Percentiles rank a stretch among this genome's conserved stretches.
Evolutionary conservation across 2,888 invertebrate genomes (phyloP).

Genomic region (Amblyteles armatorius): DNA sequence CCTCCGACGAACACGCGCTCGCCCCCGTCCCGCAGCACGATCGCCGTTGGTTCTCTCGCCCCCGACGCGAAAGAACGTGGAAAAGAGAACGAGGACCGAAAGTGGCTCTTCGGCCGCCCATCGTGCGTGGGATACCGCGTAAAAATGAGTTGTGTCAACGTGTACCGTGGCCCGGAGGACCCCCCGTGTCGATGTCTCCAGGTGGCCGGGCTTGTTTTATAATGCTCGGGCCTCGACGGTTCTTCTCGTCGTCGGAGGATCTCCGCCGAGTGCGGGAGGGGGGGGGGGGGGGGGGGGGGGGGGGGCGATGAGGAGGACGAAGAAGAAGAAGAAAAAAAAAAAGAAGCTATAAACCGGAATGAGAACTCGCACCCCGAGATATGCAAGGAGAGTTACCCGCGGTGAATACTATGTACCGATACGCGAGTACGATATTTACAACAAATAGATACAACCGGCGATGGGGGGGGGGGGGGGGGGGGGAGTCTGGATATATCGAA

Average conservation of each 20-base stretch:
- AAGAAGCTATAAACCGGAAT: slow-evolving; percentile 57
- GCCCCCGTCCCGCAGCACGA: slow-evolving; percentile 32
- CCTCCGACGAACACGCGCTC: background rate
- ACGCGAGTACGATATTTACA: background rate
- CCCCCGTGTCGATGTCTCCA: slow-evolving; percentile 79
- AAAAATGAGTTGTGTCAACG: slow-evolving; percentile 84
- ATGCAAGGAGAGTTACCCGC: slow-evolving; percentile 23
- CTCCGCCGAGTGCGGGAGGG: slow-evolving; percentile 9
- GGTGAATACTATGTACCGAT: slow-evolving; percentile 1
- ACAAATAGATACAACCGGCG: background rate
- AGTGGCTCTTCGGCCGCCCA: slow-evolving; percentile 77
- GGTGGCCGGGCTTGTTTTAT: slow-evolving; percentile 79
- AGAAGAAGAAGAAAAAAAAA: background rate
- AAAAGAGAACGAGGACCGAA: slow-evolving; percentile 43
- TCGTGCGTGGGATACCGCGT: slow-evolving; percentile 82
- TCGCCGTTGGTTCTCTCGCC: slow-evolving; percentile 45
- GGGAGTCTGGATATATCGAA: slow-evolving; percentile 10
- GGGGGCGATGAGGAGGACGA: background rate
- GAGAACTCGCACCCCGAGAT: slow-evolving; percentile 44
- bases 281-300: background rate
- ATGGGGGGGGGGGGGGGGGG: too few species aligned
- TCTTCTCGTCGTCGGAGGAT: slow-evolving; percentile 45
- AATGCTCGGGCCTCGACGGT: slow-evolving; percentile 66
- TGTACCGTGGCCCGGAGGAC: slow-evolving; percentile 70
- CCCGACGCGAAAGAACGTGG: slow-evolving; percentile 65